Percentiles rank a stretch among this genome's conserved stretches.
phyloP scores from a whole-genome alignment of 2,888 invertebrate species.

The Yponomeuta malinellus region DNA sequence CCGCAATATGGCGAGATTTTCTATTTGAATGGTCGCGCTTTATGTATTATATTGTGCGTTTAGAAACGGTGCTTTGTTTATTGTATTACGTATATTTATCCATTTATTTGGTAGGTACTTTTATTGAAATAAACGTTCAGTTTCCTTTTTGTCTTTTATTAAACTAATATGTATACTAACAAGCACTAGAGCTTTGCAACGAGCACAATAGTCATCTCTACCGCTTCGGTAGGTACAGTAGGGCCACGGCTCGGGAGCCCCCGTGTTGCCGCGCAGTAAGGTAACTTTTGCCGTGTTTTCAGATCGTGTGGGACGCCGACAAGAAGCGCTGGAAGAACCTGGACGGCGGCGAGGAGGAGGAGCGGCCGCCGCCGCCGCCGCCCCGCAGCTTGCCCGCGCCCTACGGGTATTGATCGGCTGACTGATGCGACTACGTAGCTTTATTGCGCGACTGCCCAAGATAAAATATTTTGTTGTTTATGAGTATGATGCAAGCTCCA shows the following conservation, averaged over 20 bases:
- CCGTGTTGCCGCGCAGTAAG: too few relatives aligned
- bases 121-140: slow-evolving; percentile 31
- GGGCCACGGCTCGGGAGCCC: too few relatives aligned
- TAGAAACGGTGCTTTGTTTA: not conserved
- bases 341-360: slow-evolving; percentile 80
- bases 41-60: slow-evolving; percentile 11
- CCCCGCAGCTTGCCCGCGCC: slow-evolving; percentile 34
- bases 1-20: too few relatives aligned
- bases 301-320: slow-evolving; percentile 96
- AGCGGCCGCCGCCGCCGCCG: slow-evolving; percentile 36
- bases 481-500: too few relatives aligned
- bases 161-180: slow-evolving; percentile 11
- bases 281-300: slow-evolving; percentile 18
- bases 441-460: slow-evolving; percentile 18
- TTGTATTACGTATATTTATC: slow-evolving; percentile 11
- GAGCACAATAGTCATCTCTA: not conserved
- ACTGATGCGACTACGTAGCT: too few relatives aligned
- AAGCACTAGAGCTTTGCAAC: not conserved
- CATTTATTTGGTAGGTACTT: not conserved
- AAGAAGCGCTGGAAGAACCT: slow-evolving; percentile 91
- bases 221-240: too few relatives aligned
- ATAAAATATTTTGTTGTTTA: too few relatives aligned
- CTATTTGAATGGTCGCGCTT: slow-evolving; percentile 9
- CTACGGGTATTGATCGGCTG: not conserved
- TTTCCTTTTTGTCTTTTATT: slow-evolving; percentile 32